Conservation (phyloP, 1,140 invertebrate species). For the Drosophila ogumai region DNA sequence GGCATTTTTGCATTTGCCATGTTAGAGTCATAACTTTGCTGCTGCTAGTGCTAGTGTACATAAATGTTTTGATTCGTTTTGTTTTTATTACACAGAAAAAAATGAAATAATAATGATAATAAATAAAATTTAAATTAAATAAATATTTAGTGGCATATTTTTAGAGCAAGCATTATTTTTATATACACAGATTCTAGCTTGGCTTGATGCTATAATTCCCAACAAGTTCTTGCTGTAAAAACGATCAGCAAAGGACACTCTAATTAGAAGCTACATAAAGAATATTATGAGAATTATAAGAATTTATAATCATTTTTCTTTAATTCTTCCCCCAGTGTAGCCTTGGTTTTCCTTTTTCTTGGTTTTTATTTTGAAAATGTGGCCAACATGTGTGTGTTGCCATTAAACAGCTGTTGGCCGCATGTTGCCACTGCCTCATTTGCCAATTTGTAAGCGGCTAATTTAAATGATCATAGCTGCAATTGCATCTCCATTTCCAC, state of each 20-base stretch:
- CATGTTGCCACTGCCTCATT: conserved; percentile 67
- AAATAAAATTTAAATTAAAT: neutral
- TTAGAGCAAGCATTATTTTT: no score
- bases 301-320: no score
- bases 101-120: no score
- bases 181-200: no score
- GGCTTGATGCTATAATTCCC: no score
- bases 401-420: conserved; percentile 64
- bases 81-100: neutral
- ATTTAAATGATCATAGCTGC: conserved; percentile 64
- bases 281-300: no score
- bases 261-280: no score
- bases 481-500: conserved; percentile 57
- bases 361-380: conserved; percentile 45
- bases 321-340: neutral
- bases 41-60: conserved; percentile 33
- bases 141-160: no score
- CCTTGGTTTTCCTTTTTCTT: neutral
- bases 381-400: conserved; percentile 68
- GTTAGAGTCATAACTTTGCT: conserved; percentile 44
- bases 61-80: conserved; percentile 3
- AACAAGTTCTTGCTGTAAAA: no score
- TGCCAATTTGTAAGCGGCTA: conserved; percentile 74
- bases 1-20: conserved; percentile 57
- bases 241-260: no score